Evolutionary conservation across 2,888 invertebrate genomes (phyloP).

Genomic region (Sarcophaga carnaria): DNA sequence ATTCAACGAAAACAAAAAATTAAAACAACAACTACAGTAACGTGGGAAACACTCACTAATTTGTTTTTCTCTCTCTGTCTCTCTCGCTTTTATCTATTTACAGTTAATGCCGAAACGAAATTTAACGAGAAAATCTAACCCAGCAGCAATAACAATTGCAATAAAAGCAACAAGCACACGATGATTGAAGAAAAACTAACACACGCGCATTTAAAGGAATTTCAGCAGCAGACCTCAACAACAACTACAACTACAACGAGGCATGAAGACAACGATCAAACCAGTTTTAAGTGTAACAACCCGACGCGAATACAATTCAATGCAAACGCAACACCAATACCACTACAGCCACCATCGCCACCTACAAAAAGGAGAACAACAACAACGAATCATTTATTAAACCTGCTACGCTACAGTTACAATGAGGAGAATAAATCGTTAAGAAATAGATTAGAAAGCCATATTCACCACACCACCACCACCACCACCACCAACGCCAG

Average conservation of each 20-base stretch:
- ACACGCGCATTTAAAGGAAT: conserved; percentile 58
- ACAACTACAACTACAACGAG: no score
- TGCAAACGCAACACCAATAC: background rate
- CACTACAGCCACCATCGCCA: background rate
- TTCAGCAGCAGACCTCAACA: no score
- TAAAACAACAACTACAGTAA: background rate
- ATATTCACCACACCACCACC: background rate
- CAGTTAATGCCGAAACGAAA: conserved; percentile 73
- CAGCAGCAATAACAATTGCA: conserved; percentile 62
- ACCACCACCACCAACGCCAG: no score
- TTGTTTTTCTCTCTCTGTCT: conserved; percentile 17
- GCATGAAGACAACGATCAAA: no score
- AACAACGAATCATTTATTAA: no score
- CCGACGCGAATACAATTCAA: background rate
- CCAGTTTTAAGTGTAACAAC: no score
- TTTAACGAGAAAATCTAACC: conserved; percentile 67
- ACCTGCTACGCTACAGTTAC: background rate
- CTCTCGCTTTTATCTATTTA: conserved; percentile 44
- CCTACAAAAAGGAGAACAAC: no score
- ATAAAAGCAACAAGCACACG: conserved; percentile 47
- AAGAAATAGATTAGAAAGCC: conserved; percentile 58
- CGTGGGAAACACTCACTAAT: conserved; percentile 52
- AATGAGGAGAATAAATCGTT: conserved; percentile 12
- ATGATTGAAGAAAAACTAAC: conserved; percentile 7
- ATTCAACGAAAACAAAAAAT: background rate